A percentile compares a stretch with the other conserved stretches of the same genome.
Evolutionary conservation across 23 tunicate species (phyloP).

Genomic region (Styela clava): DNA sequence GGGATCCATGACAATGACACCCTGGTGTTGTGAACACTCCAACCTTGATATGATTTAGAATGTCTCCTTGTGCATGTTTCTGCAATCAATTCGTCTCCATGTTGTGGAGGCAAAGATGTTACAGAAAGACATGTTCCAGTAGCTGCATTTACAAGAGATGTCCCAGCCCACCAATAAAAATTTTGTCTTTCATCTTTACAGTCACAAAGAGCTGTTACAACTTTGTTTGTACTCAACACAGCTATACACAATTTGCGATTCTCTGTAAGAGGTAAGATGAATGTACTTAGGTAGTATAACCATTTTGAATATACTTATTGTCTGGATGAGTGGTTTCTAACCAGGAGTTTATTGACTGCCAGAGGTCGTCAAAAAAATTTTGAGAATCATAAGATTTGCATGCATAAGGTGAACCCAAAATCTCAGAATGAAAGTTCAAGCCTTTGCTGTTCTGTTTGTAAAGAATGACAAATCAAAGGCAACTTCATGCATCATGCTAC

Average conservation of each 20-base stretch:
- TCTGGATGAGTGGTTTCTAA: too few species aligned
- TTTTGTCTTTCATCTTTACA: constrained; percentile 39
- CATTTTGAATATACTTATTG: too few species aligned
- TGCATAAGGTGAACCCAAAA: too few species aligned
- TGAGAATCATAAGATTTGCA: too few species aligned
- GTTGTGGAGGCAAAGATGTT: constrained; percentile 13
- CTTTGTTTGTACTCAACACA: constrained; percentile 2
- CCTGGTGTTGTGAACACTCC: not conserved
- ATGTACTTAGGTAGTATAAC: too few species aligned
- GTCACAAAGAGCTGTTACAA: constrained; percentile 40
- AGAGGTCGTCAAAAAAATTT: too few species aligned
- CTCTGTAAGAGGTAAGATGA: too few species aligned
- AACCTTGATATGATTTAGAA: constrained; percentile 7
- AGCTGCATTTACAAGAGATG: constrained; percentile 40
- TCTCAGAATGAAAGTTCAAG: too few species aligned
- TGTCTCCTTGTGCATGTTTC: not conserved
- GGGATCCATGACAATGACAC: constrained; percentile 7
- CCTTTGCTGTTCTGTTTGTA: too few species aligned
- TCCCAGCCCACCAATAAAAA: constrained; percentile 57
- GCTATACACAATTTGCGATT: constrained; percentile 3
- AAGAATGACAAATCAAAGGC: too few species aligned
- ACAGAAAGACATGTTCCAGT: constrained; percentile 39
- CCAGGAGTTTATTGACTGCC: too few species aligned
- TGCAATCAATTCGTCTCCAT: constrained; percentile 28
- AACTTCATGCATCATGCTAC: too few species aligned